Percentiles rank a stretch among this genome's conserved stretches.
These are phyloP conservation scores for Adoxophyes honmai DNA, from an alignment of 1,140 invertebrate species.

Conservation along the genomic window DNA sequence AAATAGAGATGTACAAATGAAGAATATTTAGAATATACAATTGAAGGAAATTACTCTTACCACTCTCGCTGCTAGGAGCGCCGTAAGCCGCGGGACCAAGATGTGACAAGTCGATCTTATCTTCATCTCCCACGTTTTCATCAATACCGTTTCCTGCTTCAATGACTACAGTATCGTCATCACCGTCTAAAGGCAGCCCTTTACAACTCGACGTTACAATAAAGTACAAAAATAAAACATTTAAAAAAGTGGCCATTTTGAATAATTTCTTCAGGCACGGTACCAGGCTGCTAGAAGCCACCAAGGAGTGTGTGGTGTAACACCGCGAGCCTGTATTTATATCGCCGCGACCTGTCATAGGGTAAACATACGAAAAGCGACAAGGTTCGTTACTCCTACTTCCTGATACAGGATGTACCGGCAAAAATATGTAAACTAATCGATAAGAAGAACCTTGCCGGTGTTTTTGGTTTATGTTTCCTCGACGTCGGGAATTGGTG, in stretches of 20 bases:
- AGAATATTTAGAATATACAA: conserved; percentile 4
- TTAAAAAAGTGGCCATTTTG: conserved; percentile 12
- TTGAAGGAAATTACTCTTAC: conserved; percentile 48
- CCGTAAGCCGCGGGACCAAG: conserved; percentile 74
- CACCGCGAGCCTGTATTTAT: conserved; percentile 38
- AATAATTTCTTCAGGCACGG: conserved; percentile 16
- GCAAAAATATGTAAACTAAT: conserved; percentile 44
- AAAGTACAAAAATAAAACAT: conserved; percentile 4
- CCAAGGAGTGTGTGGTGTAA: conserved; percentile 30
- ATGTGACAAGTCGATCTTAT: conserved; percentile 71
- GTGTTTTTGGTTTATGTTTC: conserved; percentile 27
- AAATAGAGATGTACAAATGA: no score
- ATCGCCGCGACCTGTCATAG: conserved; percentile 39
- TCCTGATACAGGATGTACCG: conserved; percentile 50
- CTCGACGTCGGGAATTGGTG: not conserved
- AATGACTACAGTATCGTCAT: conserved; percentile 20
- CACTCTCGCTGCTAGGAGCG: conserved; percentile 72
- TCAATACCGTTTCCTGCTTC: conserved; percentile 27
- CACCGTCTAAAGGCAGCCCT: conserved; percentile 31
- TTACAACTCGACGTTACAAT: conserved; percentile 9
- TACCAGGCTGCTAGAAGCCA: conserved; percentile 41
- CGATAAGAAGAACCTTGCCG: conserved; percentile 43
- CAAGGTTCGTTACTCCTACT: conserved; percentile 53
- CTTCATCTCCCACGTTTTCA: conserved; percentile 37
- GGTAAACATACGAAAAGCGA: conserved; percentile 42